phyloP scores from a whole-genome alignment of 2,888 invertebrate species.

The Lithophane socia region DNA sequence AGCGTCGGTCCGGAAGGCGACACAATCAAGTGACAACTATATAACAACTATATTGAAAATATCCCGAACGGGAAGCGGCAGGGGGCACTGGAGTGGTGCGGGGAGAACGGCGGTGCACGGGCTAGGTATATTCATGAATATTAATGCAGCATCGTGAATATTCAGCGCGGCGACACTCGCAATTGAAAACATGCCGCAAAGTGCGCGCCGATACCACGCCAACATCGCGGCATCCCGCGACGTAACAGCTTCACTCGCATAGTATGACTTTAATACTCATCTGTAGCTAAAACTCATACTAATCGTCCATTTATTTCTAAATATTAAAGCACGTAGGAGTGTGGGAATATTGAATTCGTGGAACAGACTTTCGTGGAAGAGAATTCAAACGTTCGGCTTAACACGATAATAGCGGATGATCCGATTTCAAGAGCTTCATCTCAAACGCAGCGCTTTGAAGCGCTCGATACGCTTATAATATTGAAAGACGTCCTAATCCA shows the following conservation, averaged over 20 bases:
- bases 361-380: slow-evolving; percentile 4
- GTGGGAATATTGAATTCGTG: background rate
- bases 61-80: slow-evolving; percentile 30
- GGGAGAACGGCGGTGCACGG: slow-evolving; percentile 50
- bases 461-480: slow-evolving; percentile 25
- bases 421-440: slow-evolving; percentile 36
- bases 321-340: background rate
- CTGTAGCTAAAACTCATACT: background rate
- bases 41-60: slow-evolving; percentile 55
- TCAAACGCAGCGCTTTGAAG: slow-evolving; percentile 22
- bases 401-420: slow-evolving; percentile 43
- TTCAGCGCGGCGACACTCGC: slow-evolving; percentile 80
- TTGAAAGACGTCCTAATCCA: slow-evolving; percentile 17
- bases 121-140: slow-evolving; percentile 81
- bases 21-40: slow-evolving; percentile 58
- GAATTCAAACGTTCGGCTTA: slow-evolving; percentile 32
- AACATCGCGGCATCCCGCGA: background rate
- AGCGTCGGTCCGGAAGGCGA: slow-evolving; percentile 3
- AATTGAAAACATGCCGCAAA: slow-evolving; percentile 82
- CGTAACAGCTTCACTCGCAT: background rate
- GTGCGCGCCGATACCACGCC: slow-evolving; percentile 63
- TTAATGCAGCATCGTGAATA: slow-evolving; percentile 84
- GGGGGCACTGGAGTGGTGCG: slow-evolving; percentile 19
- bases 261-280: background rate
- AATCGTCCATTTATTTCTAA: background rate